These are phyloP conservation scores for Phalacrocorax aristotelis DNA, from an alignment of 2,113 vertebrate species.

Conservation along the genomic window DNA sequence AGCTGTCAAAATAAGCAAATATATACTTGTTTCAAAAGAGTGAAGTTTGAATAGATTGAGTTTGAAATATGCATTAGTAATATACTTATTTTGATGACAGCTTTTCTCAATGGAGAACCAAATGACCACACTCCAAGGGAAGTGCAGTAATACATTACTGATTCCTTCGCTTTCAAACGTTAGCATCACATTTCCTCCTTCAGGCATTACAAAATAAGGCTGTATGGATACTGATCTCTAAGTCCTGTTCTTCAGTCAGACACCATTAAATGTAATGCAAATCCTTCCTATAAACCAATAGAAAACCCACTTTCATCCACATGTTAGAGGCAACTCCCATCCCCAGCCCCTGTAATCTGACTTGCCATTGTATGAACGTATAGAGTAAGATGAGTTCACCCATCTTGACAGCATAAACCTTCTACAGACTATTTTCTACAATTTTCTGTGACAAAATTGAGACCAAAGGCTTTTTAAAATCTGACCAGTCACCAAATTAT, in stretches of 20 bases:
- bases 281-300: neutral
- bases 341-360: neutral
- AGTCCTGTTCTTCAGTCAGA: neutral
- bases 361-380: neutral
- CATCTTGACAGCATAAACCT: neutral
- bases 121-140: neutral
- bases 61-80: neutral
- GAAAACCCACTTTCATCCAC: neutral
- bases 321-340: neutral
- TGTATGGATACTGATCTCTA: neutral
- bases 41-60: neutral
- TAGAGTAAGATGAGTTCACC: neutral
- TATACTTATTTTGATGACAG: neutral
- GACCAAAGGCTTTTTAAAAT: neutral
- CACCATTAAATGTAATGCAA: fast-evolving
- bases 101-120: neutral
- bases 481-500: neutral
- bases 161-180: neutral
- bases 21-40: neutral
- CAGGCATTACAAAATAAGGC: neutral
- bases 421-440: neutral
- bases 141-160: neutral
- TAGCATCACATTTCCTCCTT: neutral
- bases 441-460: neutral
- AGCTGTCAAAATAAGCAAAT: neutral